Base-by-base conservation (phyloP, 2,113 vertebrate genomes). In the Amphiprion ocellaris region DNA sequence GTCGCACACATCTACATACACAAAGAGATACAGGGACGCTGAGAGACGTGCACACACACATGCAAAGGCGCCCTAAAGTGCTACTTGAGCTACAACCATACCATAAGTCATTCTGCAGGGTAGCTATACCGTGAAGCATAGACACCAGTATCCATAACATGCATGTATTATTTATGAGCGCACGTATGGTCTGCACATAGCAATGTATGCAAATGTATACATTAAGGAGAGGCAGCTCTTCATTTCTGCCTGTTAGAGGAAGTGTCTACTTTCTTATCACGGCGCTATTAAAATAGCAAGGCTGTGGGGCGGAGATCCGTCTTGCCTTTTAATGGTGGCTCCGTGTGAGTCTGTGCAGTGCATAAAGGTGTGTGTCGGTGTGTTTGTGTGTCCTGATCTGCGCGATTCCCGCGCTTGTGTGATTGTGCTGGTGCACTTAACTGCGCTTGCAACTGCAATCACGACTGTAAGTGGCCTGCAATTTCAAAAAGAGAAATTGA, bases 141-240 rank as follows among this genome's bases (percentile, higher is more conserved):
- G 77, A 82, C 78, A 74, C 69, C 46, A 69, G 71, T 77, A 83
- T 87, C 77, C 33, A 72, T 88, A 88, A 80, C 74, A 63, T 28
- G n/a, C 23, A 85, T 93, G 79, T 72, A 75, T 91, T 89, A 93
- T 92, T 87, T 79, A 92, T 87, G 81, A 82, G 77, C 0, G 9
- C 46, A 76, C 47, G 49, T 44, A 47, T 47, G 53, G 39, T 69
- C 49, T 59, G 19, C 66, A 63, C 30, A 19, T 52, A 19, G 62
- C 24, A 16, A 87, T 70, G 61, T 84, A 84, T 87, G 89, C 78
- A 90, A 88, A 90, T 87, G 77, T 82, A 70, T 75, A 87, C 83
- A 87, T 88, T 84, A 83, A 77, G 53, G 44, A 69, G 77, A 79
- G 61, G 50, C 53, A n/a, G 62, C 78, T 83, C 69, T 83, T 86